These are phyloP conservation scores for Mylabris phalerata DNA, from an alignment of 1,140 invertebrate genomes.

Conservation along the genomic window DNA sequence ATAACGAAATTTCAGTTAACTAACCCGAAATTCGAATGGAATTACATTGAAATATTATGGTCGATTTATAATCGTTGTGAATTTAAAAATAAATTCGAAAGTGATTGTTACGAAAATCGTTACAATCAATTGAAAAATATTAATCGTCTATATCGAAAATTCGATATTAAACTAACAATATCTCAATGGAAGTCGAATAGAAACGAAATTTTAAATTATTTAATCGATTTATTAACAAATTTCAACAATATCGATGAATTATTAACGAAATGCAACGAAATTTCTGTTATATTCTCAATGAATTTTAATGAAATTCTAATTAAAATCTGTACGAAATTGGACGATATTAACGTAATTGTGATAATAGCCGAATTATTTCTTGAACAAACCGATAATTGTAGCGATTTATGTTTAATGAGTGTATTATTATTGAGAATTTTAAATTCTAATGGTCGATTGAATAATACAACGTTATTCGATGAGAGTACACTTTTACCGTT, in stretches of 20 bases:
- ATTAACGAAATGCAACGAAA: too few species aligned
- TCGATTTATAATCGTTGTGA: neutral
- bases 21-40: neutral
- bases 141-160: too few species aligned
- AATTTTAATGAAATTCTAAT: conserved; percentile 6
- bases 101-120: neutral
- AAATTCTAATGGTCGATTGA: neutral
- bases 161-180: too few species aligned
- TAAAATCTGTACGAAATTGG: conserved; percentile 3
- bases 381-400: neutral
- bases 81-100: neutral
- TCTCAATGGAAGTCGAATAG: too few species aligned
- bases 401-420: neutral
- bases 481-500: too few species aligned
- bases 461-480: too few species aligned
- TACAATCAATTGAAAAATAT: too few species aligned
- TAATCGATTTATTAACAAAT: too few species aligned
- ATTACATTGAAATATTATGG: conserved; percentile 1
- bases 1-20: too few species aligned
- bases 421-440: neutral
- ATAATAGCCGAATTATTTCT: neutral
- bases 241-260: too few species aligned
- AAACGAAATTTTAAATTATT: too few species aligned
- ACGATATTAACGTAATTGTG: conserved; percentile 1
- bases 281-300: too few species aligned